Evolutionary conservation across 2,888 invertebrate species (phyloP).

Genomic region (Teleiodes luculella): DNA sequence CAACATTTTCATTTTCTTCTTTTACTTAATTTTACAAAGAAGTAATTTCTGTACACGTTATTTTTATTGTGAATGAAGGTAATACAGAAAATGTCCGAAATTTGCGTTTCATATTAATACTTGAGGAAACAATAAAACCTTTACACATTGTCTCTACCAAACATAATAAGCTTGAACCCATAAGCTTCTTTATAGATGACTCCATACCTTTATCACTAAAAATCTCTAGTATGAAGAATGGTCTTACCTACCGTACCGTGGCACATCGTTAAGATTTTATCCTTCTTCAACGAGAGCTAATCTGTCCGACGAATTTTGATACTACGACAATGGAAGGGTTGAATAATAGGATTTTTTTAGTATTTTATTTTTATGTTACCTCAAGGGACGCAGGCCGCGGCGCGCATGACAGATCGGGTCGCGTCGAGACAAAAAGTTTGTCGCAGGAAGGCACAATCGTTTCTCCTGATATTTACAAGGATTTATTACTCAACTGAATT

Average conservation of each 20-base stretch:
- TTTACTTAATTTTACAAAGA: neutral
- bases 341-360: constrained; percentile 65
- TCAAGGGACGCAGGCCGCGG: constrained; percentile 43
- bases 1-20: neutral
- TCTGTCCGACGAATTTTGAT: constrained; percentile 52
- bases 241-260: constrained; percentile 51
- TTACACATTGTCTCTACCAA: too few species aligned
- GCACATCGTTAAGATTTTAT: constrained; percentile 75
- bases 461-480: constrained; percentile 12
- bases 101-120: too few species aligned
- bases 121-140: too few species aligned
- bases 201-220: constrained; percentile 64
- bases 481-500: constrained; percentile 9
- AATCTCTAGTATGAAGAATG: constrained; percentile 68
- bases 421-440: constrained; percentile 43
- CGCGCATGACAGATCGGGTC: constrained; percentile 66
- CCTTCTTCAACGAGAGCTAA: constrained; percentile 66
- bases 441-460: constrained; percentile 17
- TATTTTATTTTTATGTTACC: constrained; percentile 57
- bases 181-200: constrained; percentile 60
- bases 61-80: neutral
- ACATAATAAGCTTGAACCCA: constrained; percentile 8
- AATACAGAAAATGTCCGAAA: neutral
- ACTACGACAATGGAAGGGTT: constrained; percentile 62
- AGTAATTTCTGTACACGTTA: neutral